Percentiles rank a stretch among this genome's conserved stretches.
These are phyloP conservation scores for Eufriesea mexicana DNA, from an alignment of 1,140 invertebrate genomes.

Conservation along the genomic window DNA sequence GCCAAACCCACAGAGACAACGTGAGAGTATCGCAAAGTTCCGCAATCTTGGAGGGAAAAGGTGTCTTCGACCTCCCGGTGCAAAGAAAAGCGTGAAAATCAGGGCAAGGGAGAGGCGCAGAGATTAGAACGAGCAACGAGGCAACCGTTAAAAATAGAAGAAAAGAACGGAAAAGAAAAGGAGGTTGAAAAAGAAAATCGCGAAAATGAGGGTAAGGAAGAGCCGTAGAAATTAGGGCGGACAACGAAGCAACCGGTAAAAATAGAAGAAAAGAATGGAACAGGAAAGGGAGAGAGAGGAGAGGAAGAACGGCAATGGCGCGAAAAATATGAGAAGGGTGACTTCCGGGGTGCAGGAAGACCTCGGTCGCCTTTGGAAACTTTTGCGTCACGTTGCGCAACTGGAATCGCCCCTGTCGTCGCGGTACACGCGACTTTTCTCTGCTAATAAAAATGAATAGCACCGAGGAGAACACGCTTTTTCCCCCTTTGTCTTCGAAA, in stretches of 20 bases:
- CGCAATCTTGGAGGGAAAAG: neutral
- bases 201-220: neutral
- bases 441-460: slow-evolving; percentile 1
- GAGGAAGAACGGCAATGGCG: neutral
- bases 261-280: too few relatives aligned
- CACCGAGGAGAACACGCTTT: neutral
- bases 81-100: neutral
- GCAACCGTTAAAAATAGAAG: too few relatives aligned
- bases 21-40: neutral
- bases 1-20: neutral
- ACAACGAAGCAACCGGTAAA: too few relatives aligned
- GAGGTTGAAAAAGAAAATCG: too few relatives aligned
- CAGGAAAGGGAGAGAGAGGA: neutral
- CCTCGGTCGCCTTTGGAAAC: neutral
- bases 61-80: neutral
- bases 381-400: neutral
- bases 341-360: neutral
- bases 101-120: neutral
- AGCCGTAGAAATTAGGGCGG: neutral
- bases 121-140: neutral
- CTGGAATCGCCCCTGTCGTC: neutral
- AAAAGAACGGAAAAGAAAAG: neutral
- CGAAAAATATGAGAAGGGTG: neutral
- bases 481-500: neutral
- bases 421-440: neutral